Evolutionary conservation across 2,888 invertebrate genomes (phyloP), one percentile per base, ranked within the genome.

Genomic region (Alloplasta piceator): DNA sequence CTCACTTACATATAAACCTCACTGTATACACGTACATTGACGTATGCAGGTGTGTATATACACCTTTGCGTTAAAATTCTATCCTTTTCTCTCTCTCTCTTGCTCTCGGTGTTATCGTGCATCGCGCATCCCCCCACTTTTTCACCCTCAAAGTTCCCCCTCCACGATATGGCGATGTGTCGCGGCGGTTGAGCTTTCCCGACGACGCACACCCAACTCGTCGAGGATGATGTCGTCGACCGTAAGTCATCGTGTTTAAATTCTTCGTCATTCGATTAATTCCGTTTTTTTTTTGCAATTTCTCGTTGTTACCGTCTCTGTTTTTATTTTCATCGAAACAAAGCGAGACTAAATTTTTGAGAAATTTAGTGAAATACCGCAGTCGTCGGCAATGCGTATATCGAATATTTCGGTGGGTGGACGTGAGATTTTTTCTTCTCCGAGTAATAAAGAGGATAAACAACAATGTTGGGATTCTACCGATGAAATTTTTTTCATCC

Each of bases 151-250:
- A 26, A 26, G 3, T 26, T 26, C 55, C 14, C 38, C 16, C 70
- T 26, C 39, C 26, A 41, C 74, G 80, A 76, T 77, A 82, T 82
- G 78, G 78, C 80, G 78, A 75, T 83, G 78, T 83, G 78, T 83
- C 78, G 81, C 80, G 79, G 81, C 70, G 78, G 82, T 83, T 83
- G 82, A 84, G 82, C 76, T 80, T 82, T 82, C 67, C 38, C 72
- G 39, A 80, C 78, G 78, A 82, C 80, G 77, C 83, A 71, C 76
- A 75, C 79, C 79, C 79, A 74, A 66, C 80, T 74, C 68, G 75
- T 68, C 68, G 82, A 82, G 78, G 82, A 80, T 67, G 74, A 83
- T 84, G 83, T 83, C 77, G 84, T 80, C 80, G 82, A 82, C 82
- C 80, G 84, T 83, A 82, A 84, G 83, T 84, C 79, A 61, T 83